These are phyloP conservation scores for Pseudocheirus occidentalis DNA, from an alignment of 2,797 vertebrate genomes.

Conservation along the genomic window DNA sequence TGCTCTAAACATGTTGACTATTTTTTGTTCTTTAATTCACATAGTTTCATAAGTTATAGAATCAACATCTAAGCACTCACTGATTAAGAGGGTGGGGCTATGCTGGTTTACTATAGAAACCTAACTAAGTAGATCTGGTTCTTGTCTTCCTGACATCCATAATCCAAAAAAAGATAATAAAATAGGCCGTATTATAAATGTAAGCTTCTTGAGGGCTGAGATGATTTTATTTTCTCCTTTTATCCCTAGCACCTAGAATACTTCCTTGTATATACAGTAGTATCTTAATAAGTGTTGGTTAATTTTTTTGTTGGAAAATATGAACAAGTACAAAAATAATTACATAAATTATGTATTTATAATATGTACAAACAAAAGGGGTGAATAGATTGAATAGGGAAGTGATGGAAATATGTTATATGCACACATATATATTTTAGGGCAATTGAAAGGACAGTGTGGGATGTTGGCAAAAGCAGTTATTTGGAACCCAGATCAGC, in stretches of 20 bases:
- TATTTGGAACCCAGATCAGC: background rate
- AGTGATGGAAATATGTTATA: background rate
- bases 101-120: background rate
- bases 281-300: background rate
- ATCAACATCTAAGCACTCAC: background rate
- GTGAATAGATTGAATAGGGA: background rate
- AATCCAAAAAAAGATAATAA: conserved; percentile 27
- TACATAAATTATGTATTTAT: background rate
- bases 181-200: background rate
- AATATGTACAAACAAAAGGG: background rate
- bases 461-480: background rate
- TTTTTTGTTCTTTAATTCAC: background rate
- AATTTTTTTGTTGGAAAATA: background rate
- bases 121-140: conserved; percentile 24
- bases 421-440: background rate
- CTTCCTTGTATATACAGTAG: background rate
- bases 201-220: background rate
- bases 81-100: background rate
- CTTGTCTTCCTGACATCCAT: conserved; percentile 4
- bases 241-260: background rate
- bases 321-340: background rate
- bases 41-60: background rate
- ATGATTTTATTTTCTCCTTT: background rate
- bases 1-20: background rate
- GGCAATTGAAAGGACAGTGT: background rate